phyloP scores from a whole-genome alignment of 2,797 vertebrate species.

The Sebastes minor region DNA sequence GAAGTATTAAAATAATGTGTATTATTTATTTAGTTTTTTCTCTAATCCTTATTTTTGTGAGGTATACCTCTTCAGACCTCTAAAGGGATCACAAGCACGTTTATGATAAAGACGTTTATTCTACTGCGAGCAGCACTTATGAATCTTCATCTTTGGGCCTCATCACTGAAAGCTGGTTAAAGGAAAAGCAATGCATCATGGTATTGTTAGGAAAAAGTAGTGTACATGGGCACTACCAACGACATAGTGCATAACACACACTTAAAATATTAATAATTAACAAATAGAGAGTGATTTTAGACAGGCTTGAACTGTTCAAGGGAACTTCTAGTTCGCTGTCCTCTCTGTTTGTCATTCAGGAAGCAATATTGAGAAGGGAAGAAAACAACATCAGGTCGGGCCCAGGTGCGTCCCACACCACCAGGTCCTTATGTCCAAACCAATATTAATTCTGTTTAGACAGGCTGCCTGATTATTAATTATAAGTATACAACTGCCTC shows the following conservation, averaged over 20 bases:
- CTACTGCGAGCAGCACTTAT: neutral
- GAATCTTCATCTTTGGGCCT: neutral
- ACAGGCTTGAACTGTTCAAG: fast-evolving
- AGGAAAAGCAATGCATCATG: neutral
- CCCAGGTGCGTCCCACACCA: neutral
- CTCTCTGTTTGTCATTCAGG: neutral
- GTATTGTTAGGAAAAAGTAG: neutral
- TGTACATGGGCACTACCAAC: neutral
- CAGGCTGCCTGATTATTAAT: neutral
- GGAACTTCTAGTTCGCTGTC: fast-evolving
- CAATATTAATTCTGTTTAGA: neutral
- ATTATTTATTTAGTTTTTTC: neutral
- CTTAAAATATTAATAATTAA: neutral
- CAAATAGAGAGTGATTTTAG: neutral
- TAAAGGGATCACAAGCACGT: neutral
- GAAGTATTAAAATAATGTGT: neutral
- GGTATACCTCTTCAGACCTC: neutral
- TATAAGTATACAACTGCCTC: neutral
- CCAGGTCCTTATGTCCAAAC: neutral
- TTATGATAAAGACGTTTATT: neutral
- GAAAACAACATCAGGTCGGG: neutral
- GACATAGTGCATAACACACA: neutral
- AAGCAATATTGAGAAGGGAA: neutral
- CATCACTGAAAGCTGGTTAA: neutral
- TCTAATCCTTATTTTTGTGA: neutral